These are phyloP conservation scores for Euplagia quadripunctaria DNA, from an alignment of 2,888 invertebrate genomes.

Conservation along the genomic window DNA sequence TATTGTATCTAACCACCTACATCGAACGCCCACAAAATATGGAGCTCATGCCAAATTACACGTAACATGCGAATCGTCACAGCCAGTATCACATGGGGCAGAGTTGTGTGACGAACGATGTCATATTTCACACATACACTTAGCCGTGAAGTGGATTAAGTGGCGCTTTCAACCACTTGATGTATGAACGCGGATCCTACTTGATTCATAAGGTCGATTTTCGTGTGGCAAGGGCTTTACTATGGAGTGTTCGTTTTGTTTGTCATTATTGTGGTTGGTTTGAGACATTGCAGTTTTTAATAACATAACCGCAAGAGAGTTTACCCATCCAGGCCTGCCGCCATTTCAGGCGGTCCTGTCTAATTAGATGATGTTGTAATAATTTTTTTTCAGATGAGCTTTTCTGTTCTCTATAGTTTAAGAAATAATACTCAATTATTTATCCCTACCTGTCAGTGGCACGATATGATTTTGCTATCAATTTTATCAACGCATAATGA, in stretches of 20 bases:
- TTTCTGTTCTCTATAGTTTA: no score
- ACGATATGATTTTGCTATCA: no score
- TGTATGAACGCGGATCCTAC: slow-evolving; percentile 69
- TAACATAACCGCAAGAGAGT: no score
- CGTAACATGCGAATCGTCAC: slow-evolving; percentile 58
- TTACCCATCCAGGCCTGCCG: no score
- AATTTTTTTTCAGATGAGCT: no score
- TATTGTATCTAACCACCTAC: neutral
- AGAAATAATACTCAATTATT: no score
- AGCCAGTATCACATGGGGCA: slow-evolving; percentile 57
- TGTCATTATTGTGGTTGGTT: slow-evolving; percentile 7
- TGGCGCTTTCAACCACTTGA: slow-evolving; percentile 68
- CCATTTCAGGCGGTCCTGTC: no score
- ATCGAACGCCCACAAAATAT: slow-evolving; percentile 42
- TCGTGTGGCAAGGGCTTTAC: slow-evolving; percentile 41
- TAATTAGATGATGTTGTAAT: no score
- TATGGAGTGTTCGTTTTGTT: slow-evolving; percentile 34
- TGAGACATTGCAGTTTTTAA: neutral
- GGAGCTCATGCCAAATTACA: slow-evolving; percentile 54
- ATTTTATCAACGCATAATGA: no score
- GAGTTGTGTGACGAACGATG: slow-evolving; percentile 73
- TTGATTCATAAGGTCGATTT: slow-evolving; percentile 69
- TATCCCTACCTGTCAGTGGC: no score
- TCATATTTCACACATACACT: slow-evolving; percentile 77
- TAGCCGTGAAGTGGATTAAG: slow-evolving; percentile 75